phyloP scores from a whole-genome alignment of 2,888 invertebrate genomes.

The Acanthopleura granulata region DNA sequence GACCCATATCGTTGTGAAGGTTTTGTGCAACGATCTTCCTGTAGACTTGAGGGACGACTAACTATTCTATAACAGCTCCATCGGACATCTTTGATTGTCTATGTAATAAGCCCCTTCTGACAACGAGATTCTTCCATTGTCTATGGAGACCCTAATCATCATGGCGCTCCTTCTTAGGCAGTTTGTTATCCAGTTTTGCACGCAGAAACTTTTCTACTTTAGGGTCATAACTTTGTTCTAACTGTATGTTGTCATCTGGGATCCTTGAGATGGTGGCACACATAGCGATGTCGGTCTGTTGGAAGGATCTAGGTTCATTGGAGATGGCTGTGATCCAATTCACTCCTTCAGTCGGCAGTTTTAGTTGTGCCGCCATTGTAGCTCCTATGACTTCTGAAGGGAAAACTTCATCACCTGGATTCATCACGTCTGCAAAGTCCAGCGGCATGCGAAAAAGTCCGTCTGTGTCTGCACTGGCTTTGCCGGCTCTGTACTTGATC shows the following conservation, averaged over 20 bases:
- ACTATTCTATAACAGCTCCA: background rate
- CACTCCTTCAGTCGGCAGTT: background rate
- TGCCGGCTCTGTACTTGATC: constrained; percentile 24
- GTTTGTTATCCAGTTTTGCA: background rate
- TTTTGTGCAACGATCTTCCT: background rate
- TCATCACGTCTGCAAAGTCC: background rate
- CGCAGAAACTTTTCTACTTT: background rate
- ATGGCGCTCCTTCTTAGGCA: background rate
- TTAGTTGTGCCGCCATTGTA: background rate
- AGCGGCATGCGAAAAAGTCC: constrained; percentile 20
- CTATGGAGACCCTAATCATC: background rate
- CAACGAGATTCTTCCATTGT: too few relatives aligned
- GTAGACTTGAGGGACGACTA: background rate
- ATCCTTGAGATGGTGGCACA: background rate
- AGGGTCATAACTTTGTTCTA: background rate
- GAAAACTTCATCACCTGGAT: background rate
- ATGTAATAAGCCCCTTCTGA: background rate
- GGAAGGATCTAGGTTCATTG: background rate
- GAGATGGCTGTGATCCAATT: constrained; percentile 11
- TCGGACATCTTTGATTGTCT: background rate
- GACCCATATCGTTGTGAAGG: background rate
- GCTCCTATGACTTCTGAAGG: background rate
- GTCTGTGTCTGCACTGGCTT: constrained; percentile 29
- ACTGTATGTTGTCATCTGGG: background rate
- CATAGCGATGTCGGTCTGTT: background rate